phyloP scores from a whole-genome alignment of 1,140 invertebrate species.

The Rhysida immarginata region DNA sequence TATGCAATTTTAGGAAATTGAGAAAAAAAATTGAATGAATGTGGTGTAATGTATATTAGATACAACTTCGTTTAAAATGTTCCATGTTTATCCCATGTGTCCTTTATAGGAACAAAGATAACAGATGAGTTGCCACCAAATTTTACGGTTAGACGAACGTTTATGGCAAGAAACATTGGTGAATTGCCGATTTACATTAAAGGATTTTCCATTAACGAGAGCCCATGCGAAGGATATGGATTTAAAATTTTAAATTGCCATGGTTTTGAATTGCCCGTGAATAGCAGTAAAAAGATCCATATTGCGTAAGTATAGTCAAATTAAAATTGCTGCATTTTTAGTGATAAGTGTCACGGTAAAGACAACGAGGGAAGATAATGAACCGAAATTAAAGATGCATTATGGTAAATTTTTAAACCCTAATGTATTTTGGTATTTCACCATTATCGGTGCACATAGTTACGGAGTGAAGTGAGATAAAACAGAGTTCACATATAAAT shows the following conservation, averaged over 20 bases:
- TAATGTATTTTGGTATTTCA: no score
- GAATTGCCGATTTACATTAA: conserved; percentile 52
- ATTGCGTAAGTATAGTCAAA: conserved; percentile 50
- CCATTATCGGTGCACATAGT: no score
- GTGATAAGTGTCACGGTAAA: no score
- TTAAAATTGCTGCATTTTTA: no score
- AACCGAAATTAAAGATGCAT: no score
- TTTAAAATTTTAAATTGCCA: conserved; percentile 71
- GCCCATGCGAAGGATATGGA: conserved; percentile 68
- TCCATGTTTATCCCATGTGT: background rate
- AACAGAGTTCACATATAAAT: no score
- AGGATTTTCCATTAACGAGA: conserved; percentile 56
- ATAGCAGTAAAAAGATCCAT: conserved; percentile 68
- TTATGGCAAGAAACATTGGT: conserved; percentile 76
- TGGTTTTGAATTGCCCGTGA: conserved; percentile 61
- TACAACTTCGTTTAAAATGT: no score
- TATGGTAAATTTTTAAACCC: no score
- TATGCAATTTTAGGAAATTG: no score
- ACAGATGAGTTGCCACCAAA: conserved; percentile 41
- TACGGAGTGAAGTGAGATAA: no score
- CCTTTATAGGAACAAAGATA: conserved; percentile 34
- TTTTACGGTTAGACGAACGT: conserved; percentile 64
- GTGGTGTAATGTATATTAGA: no score
- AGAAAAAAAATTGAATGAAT: conserved; percentile 7
- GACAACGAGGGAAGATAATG: no score